A percentile compares a stretch with the other conserved stretches of the same genome.
phyloP scores from a whole-genome alignment of 2,113 vertebrate genomes.

The Rutilus rutilus region DNA sequence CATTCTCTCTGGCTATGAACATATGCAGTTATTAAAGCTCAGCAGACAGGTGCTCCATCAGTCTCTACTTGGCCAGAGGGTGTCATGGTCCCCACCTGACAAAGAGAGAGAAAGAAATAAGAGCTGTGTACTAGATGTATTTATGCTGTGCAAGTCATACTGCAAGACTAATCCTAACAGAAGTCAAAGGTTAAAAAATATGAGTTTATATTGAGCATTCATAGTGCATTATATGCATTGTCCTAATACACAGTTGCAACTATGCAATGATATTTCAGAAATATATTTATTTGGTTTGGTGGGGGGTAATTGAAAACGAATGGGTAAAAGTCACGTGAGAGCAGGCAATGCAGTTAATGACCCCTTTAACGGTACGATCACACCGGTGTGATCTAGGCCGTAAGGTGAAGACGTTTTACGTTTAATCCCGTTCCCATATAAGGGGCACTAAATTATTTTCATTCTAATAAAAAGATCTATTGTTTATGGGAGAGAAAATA shows the following conservation, averaged over 20 bases:
- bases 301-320: too few relatives aligned
- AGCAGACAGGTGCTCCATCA: constrained; percentile 27
- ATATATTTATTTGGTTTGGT: neutral
- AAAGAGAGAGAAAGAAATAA: constrained; percentile 19
- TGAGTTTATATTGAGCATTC: neutral
- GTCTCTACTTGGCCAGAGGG: constrained; percentile 7
- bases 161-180: neutral
- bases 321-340: too few relatives aligned
- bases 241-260: neutral
- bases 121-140: neutral
- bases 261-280: neutral
- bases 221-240: neutral
- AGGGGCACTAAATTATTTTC: neutral
- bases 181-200: neutral
- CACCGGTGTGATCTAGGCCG: neutral
- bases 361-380: too few relatives aligned
- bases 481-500: neutral
- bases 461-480: neutral
- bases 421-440: constrained; percentile 2
- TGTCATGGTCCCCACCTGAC: neutral
- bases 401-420: neutral
- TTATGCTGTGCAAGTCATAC: neutral
- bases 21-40: constrained; percentile 33
- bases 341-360: too few relatives aligned
- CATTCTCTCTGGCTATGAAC: constrained; percentile 10